These are phyloP conservation scores for Sus cebifrons DNA, from an alignment of 2,797 vertebrate genomes.

Conservation along the genomic window DNA sequence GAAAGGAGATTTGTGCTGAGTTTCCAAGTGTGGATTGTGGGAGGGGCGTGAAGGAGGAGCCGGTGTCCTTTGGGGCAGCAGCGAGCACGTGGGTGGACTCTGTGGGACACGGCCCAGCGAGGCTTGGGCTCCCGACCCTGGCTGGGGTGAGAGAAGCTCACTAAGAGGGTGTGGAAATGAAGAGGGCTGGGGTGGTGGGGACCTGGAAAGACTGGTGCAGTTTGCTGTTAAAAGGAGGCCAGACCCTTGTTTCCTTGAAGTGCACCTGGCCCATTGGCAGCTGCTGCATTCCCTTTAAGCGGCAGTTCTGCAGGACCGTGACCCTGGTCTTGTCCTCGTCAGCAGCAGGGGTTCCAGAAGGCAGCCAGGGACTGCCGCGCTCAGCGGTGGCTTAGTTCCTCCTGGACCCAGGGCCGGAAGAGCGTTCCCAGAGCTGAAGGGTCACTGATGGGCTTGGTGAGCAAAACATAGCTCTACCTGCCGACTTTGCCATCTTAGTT, in stretches of 20 bases:
- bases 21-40: conserved; percentile 50
- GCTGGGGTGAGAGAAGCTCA: conserved; percentile 54
- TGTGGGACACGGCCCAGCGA: no score
- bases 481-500: background rate
- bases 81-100: background rate
- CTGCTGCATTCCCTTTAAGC: conserved; percentile 46
- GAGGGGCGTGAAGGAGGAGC: background rate
- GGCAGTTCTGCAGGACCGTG: background rate
- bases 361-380: background rate
- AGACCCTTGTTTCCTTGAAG: conserved; percentile 44
- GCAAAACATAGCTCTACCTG: background rate
- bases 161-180: conserved; percentile 29
- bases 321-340: conserved; percentile 43
- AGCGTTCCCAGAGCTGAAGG: background rate
- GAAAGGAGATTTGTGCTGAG: conserved; percentile 64
- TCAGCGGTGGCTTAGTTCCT: background rate
- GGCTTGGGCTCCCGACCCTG: background rate
- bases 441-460: background rate
- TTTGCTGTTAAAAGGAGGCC: conserved; percentile 71
- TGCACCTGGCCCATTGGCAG: conserved; percentile 9
- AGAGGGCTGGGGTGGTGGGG: background rate
- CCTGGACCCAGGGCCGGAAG: background rate
- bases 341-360: conserved; percentile 64
- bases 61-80: background rate
- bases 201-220: background rate